Percentiles rank a stretch among this genome's conserved stretches.
These are phyloP conservation scores for Onychomys torridus DNA, from an alignment of 2,797 vertebrate genomes.

Conservation along the genomic window DNA sequence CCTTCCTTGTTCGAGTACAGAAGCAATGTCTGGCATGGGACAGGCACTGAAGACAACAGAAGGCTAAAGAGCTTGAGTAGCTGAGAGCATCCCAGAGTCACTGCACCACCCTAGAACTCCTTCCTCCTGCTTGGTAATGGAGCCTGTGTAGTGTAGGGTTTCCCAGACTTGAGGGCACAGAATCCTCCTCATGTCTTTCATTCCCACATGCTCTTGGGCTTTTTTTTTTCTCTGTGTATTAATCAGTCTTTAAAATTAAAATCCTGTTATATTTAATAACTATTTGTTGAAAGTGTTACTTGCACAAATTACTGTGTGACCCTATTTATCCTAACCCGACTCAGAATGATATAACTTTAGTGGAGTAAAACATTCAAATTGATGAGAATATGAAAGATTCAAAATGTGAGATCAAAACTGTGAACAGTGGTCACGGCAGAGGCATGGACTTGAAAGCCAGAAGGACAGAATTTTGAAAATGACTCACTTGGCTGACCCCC, in stretches of 20 bases:
- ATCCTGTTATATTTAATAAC: background rate
- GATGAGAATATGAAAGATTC: background rate
- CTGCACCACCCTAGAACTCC: background rate
- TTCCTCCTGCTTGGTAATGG: background rate
- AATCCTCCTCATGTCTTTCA: background rate
- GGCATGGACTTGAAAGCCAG: background rate
- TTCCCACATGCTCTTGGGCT: background rate
- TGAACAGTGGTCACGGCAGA: background rate
- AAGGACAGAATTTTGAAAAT: background rate
- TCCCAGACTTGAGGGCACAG: background rate
- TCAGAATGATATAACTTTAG: background rate
- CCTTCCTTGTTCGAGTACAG: background rate
- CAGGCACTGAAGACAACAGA: background rate
- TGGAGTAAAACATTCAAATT: background rate
- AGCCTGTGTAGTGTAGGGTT: background rate
- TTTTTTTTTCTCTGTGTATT: background rate
- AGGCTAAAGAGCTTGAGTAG: background rate
- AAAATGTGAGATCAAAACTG: background rate
- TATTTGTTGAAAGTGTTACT: background rate
- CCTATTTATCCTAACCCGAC: background rate
- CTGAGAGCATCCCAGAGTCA: background rate
- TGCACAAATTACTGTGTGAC: background rate
- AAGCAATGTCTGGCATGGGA: background rate
- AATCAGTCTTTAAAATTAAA: background rate
- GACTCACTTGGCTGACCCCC: rapidly evolving